A percentile compares a stretch with the other conserved stretches of the same genome.
Evolutionary conservation across 2,797 vertebrate genomes (phyloP).

Genomic region (Tiaroga cobitis): DNA sequence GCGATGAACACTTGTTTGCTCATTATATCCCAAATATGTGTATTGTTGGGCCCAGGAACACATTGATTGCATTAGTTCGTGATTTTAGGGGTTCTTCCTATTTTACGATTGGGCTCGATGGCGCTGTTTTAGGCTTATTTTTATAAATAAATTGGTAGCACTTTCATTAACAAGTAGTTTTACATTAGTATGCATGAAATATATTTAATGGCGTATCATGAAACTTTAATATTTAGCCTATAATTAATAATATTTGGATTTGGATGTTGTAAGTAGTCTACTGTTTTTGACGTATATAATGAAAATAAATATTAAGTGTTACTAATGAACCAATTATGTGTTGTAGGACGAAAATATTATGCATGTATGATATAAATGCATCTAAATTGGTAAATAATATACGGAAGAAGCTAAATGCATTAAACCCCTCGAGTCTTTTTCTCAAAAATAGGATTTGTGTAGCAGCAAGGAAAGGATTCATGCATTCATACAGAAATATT

Average conservation of each 20-base stretch:
- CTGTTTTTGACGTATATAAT: not conserved
- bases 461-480: not conserved
- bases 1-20: not conserved
- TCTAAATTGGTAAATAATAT: too few species aligned
- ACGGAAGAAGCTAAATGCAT: not conserved
- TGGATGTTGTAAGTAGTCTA: not conserved
- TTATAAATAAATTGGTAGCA: too few species aligned
- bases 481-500: constrained; percentile 53
- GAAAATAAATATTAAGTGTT: not conserved
- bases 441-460: not conserved
- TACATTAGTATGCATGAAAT: not conserved
- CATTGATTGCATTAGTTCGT: not conserved
- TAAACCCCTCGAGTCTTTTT: not conserved
- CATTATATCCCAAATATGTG: not conserved
- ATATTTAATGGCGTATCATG: not conserved
- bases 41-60: not conserved
- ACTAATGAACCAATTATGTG: too few species aligned
- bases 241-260: not conserved
- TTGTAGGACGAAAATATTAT: too few species aligned
- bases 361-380: not conserved
- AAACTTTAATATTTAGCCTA: not conserved
- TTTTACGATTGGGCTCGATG: too few species aligned
- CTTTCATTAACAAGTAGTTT: too few species aligned
- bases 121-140: too few species aligned
- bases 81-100: not conserved